Percentiles rank a stretch among this genome's conserved stretches.
Conservation (phyloP, 2,888 invertebrate genomes). For the Chromoteleia sp. region DNA sequence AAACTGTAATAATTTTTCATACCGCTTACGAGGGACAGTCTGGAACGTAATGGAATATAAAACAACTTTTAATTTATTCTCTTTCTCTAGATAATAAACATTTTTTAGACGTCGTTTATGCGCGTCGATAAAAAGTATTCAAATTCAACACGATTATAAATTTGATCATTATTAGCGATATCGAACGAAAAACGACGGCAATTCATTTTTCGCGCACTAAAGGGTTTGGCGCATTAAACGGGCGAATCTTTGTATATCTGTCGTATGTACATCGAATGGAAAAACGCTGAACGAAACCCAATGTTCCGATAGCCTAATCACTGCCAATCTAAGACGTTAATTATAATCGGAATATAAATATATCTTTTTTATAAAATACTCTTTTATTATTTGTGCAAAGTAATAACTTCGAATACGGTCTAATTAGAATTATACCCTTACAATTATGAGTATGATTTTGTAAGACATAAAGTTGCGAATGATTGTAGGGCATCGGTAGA, state of each 20-base stretch:
- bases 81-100: too few species aligned
- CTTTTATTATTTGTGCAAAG: constrained; percentile 34
- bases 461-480: constrained; percentile 60
- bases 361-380: constrained; percentile 49
- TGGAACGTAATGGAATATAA: too few species aligned
- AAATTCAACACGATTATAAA: constrained; percentile 19
- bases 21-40: too few species aligned
- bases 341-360: constrained; percentile 56
- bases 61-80: too few species aligned
- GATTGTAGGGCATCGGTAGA: constrained; percentile 57
- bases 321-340: constrained; percentile 16
- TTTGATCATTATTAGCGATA: neutral
- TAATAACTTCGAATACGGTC: constrained; percentile 41
- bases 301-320: neutral
- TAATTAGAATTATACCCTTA: constrained; percentile 56
- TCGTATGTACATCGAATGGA: constrained; percentile 29
- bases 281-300: constrained; percentile 30
- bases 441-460: constrained; percentile 29
- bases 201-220: neutral
- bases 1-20: too few species aligned
- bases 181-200: neutral
- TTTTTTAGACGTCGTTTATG: neutral
- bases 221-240: neutral
- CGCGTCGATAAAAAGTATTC: constrained; percentile 26
- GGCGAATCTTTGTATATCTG: neutral